Evolutionary conservation across 2,797 vertebrate species (phyloP).

Genomic region (Dermochelys coriacea): DNA sequence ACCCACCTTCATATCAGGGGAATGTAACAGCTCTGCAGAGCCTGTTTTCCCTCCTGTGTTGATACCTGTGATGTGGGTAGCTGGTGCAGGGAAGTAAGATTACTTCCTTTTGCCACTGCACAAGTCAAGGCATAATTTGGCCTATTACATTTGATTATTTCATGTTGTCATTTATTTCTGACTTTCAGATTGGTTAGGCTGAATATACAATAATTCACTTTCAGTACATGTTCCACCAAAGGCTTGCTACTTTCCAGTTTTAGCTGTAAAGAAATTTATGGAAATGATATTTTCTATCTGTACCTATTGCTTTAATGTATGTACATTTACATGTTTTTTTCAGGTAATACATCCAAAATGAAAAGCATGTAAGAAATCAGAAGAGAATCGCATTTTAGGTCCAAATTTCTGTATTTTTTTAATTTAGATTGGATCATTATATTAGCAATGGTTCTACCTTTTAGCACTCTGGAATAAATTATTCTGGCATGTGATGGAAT

Average conservation of each 20-base stretch:
- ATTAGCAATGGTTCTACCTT: not conserved
- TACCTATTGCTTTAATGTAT: not conserved
- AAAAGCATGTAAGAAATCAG: not conserved
- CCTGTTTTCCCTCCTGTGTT: not conserved
- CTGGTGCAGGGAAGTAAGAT: not conserved
- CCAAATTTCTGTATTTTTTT: not conserved
- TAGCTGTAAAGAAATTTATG: not conserved
- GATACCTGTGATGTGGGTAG: too few species aligned
- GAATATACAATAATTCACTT: not conserved
- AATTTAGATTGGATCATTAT: not conserved
- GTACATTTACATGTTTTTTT: not conserved
- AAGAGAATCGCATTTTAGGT: conserved; percentile 12
- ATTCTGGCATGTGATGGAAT: not conserved
- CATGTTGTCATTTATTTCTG: not conserved
- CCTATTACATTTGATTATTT: not conserved
- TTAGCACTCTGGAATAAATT: not conserved
- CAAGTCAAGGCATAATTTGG: rapidly evolving
- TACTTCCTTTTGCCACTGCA: not conserved
- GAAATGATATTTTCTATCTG: not conserved
- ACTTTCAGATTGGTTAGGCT: not conserved
- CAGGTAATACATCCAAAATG: not conserved
- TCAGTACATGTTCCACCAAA: not conserved
- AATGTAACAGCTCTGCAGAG: rapidly evolving
- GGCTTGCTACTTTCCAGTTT: not conserved
- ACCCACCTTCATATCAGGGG: rapidly evolving